A percentile compares a stretch with the other conserved stretches of the same genome.
These are phyloP conservation scores for Elephantulus edwardii DNA, from an alignment of 2,113 vertebrate genomes.

Conservation along the genomic window DNA sequence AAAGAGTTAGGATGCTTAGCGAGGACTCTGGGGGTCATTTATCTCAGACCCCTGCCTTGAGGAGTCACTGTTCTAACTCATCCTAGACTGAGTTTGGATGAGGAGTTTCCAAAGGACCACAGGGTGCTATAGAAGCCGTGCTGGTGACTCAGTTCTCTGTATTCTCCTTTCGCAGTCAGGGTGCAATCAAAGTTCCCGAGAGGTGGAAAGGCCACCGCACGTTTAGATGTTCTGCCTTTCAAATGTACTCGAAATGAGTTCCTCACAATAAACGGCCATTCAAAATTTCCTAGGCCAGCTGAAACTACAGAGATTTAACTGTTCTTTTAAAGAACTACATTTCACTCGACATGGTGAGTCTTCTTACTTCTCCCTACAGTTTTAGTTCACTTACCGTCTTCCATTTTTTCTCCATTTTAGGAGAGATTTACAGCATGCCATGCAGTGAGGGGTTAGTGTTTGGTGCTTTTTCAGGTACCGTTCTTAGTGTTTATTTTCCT, in stretches of 20 bases:
- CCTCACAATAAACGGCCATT: constrained; percentile 71
- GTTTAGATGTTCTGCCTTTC: constrained; percentile 77
- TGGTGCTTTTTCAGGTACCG: too few relatives aligned
- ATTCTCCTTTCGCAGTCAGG: constrained; percentile 73
- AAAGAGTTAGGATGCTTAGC: constrained; percentile 68
- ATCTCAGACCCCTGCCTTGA: constrained; percentile 78
- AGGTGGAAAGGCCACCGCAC: constrained; percentile 73
- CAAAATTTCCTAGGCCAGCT: constrained; percentile 56
- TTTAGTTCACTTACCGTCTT: neutral
- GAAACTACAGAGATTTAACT: constrained; percentile 55
- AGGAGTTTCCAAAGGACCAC: constrained; percentile 76
- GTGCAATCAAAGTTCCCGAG: constrained; percentile 76
- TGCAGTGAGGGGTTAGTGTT: too few relatives aligned
- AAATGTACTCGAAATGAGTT: constrained; percentile 74
- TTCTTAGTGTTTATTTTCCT: neutral
- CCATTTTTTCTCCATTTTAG: neutral
- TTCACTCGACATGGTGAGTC: constrained; percentile 31
- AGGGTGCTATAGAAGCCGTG: constrained; percentile 75
- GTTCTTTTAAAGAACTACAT: constrained; percentile 62
- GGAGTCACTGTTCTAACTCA: constrained; percentile 64
- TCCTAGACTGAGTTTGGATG: constrained; percentile 58
- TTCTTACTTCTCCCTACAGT: constrained; percentile 16
- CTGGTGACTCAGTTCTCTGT: constrained; percentile 65
- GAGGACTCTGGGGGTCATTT: constrained; percentile 72
- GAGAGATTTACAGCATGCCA: neutral